Evolutionary conservation across 2,888 invertebrate genomes (phyloP).

Genomic region (Nycteola revayana): DNA sequence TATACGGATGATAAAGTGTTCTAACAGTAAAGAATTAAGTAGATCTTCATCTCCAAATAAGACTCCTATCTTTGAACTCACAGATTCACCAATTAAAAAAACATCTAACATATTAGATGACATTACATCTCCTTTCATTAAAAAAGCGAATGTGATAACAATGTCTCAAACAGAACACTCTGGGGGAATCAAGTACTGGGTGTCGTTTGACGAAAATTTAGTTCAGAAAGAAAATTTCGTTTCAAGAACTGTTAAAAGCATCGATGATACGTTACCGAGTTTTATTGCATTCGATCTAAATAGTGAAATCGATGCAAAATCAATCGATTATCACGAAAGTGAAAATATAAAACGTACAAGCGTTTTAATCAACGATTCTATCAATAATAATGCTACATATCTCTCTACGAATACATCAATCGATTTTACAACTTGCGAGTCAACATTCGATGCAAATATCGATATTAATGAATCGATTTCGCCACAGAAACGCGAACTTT

Average conservation of each 20-base stretch:
- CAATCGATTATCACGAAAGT: constrained; percentile 10
- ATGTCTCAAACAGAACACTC: constrained; percentile 66
- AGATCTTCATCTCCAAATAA: constrained; percentile 50
- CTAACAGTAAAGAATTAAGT: constrained; percentile 3
- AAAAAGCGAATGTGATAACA: constrained; percentile 53
- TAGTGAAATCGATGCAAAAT: constrained; percentile 13
- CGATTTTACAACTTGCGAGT: constrained; percentile 12
- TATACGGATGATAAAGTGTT: no score
- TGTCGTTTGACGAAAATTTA: constrained; percentile 63
- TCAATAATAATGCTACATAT: constrained; percentile 23
- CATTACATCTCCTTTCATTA: constrained; percentile 57
- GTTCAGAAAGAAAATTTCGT: constrained; percentile 27
- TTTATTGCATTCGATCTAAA: constrained; percentile 46
- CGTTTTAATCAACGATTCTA: constrained; percentile 21
- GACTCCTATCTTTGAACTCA: constrained; percentile 41
- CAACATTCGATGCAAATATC: constrained; percentile 5
- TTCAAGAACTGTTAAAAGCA: constrained; percentile 20
- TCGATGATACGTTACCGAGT: constrained; percentile 55
- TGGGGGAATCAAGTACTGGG: constrained; percentile 72
- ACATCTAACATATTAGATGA: constrained; percentile 5
- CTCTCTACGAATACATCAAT: constrained; percentile 35
- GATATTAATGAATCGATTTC: constrained; percentile 5
- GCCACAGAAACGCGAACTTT: constrained; percentile 41
- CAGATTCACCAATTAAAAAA: constrained; percentile 53
- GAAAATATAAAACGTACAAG: constrained; percentile 11